Conservation (phyloP, 2,797 vertebrate genomes). For the Sphaeramia orbicularis region DNA sequence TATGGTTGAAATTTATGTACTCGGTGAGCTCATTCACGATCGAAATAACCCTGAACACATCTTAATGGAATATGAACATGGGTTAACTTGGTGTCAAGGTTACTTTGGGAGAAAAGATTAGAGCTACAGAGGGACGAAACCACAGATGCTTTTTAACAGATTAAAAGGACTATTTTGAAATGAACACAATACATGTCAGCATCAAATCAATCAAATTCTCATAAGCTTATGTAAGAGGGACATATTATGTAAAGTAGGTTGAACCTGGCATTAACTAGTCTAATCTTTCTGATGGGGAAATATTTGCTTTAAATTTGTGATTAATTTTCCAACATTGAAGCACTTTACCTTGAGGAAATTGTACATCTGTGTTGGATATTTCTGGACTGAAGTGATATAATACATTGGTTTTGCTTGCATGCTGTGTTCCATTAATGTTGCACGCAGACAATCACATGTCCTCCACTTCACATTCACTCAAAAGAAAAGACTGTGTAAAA, state of each 20-base stretch:
- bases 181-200: background rate
- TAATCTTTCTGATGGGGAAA: slow-evolving; percentile 40
- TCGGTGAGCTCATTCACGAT: no score
- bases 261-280: slow-evolving; percentile 20
- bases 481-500: no score
- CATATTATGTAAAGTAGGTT: slow-evolving; percentile 30
- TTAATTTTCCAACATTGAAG: slow-evolving; percentile 23
- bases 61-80: background rate
- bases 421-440: no score
- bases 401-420: no score
- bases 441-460: no score
- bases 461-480: no score
- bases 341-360: no score
- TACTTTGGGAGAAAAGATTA: slow-evolving; percentile 4
- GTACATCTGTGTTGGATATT: no score
- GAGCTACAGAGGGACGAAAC: background rate
- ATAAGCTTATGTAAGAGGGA: slow-evolving; percentile 14
- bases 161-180: slow-evolving; percentile 32
- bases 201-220: slow-evolving; percentile 34
- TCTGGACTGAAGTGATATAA: no score
- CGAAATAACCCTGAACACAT: no score
- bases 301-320: background rate
- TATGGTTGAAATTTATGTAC: no score
- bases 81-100: background rate
- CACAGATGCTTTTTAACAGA: slow-evolving; percentile 27